These are phyloP conservation scores for Tupaia tana DNA, from an alignment of 2,113 vertebrate species.

Conservation along the genomic window DNA sequence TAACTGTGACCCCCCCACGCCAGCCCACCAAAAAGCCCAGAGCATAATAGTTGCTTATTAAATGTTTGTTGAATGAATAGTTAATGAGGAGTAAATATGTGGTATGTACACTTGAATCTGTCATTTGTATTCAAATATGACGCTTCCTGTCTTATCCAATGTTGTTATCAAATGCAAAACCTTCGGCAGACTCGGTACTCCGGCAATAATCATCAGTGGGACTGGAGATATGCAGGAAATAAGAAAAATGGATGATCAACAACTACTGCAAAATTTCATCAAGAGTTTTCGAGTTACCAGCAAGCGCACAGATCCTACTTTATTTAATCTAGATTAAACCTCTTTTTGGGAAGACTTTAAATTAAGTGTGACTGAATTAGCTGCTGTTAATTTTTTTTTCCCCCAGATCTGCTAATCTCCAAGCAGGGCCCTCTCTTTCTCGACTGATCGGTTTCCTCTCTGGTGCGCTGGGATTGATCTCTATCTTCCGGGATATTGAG, in stretches of 20 bases:
- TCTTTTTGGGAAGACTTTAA: slow-evolving; percentile 66
- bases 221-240: slow-evolving; percentile 44
- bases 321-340: slow-evolving; percentile 72
- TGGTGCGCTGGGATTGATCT: neutral
- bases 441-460: slow-evolving; percentile 35
- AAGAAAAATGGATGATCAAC: neutral
- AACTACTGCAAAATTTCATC: slow-evolving; percentile 21
- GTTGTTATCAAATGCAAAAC: slow-evolving; percentile 40
- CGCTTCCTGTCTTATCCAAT: neutral
- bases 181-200: slow-evolving; percentile 25
- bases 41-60: neutral
- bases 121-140: slow-evolving; percentile 35
- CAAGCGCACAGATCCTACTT: slow-evolving; percentile 37
- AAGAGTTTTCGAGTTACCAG: slow-evolving; percentile 21
- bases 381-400: neutral
- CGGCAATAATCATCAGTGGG: neutral
- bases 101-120: neutral
- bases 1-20: neutral
- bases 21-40: neutral
- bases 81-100: neutral
- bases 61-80: slow-evolving; percentile 36
- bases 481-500: slow-evolving; percentile 62
- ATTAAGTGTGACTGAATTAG: slow-evolving; percentile 75
- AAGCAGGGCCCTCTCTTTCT: neutral
- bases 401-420: slow-evolving; percentile 49